Base-by-base conservation (phyloP, 2,888 invertebrate species). In the Tipula lateralis region DNA sequence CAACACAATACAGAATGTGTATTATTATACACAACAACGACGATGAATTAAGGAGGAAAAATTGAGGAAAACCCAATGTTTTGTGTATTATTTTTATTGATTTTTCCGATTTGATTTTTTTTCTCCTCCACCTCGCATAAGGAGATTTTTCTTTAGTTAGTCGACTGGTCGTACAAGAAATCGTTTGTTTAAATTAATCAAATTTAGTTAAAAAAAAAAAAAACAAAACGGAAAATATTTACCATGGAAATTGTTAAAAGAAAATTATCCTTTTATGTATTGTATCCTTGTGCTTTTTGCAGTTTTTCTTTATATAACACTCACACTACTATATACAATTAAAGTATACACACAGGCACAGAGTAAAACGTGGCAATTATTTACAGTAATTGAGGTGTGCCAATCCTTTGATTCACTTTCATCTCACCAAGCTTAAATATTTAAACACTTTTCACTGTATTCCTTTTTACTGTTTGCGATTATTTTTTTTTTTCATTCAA, bases 371-470 rank as follows among this genome's bases (percentile, higher is more conserved):
- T n/a, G 44, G n/a, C 44, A n/a, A 19, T 66, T 66, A 66, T 66
- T 66, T 66, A 66, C 66, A 66, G 66, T 66, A 66, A 66, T 66
- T 66, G 66, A 66, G 66, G 66, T 66, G 66, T 66, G 66, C 66
- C 66, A 66, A 66, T 66, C 66, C 66, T 66, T 66, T 66, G 66
- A 66, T 66, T 66, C 66, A 66, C 66, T 66, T 66, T 66, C 66
- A 66, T 66, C 66, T 66, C 24, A 19, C 24, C 24, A 66, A 66
- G 66, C 66, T 66, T 66, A 66, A 66, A 66, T 24, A 24, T 66
- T 66, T 66, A 24, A 66, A 24, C 66, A 66, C 66, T 66, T 66
- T 66, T 24, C 66, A 66, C 66, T 66, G 24, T 66, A 66, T 66
- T 66, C 24, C 24, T 24, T 66, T 44, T 66, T 66, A 24, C 66